phyloP scores from a whole-genome alignment of 2,888 invertebrate genomes.

The Holacanthella duospinosa region DNA sequence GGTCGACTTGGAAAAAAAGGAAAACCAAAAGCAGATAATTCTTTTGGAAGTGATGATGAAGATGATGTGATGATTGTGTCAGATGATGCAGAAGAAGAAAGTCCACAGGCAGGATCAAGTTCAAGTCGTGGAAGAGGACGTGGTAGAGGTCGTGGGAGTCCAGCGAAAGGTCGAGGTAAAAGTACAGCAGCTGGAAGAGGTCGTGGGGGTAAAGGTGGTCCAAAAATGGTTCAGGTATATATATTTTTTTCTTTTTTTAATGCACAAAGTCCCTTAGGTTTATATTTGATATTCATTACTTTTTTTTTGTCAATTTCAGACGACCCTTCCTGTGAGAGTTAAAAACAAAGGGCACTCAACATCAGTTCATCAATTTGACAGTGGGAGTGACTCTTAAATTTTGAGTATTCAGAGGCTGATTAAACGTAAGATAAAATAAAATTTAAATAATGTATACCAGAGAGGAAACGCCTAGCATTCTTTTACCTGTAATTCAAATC shows the following conservation, averaged over 20 bases:
- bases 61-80: constrained; percentile 12
- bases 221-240: neutral
- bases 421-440: no score
- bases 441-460: no score
- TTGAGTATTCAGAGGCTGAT: no score
- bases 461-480: no score
- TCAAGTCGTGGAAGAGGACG: constrained; percentile 9
- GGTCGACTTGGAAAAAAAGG: no score
- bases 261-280: neutral
- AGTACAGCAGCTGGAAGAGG: constrained; percentile 13
- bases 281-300: neutral
- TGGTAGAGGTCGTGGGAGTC: constrained; percentile 17
- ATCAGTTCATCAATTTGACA: constrained; percentile 11
- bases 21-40: neutral
- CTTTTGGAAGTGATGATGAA: neutral
- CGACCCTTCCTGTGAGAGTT: neutral
- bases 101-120: constrained; percentile 17
- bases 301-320: neutral
- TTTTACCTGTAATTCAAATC: no score
- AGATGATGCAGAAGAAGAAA: constrained; percentile 24
- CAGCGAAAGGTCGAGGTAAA: constrained; percentile 20
- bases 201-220: constrained; percentile 8
- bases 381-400: constrained; percentile 14
- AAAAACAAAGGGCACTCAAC: neutral
- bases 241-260: neutral